phyloP scores from a whole-genome alignment of 2,113 vertebrate species.

The Brienomyrus longianalis region DNA sequence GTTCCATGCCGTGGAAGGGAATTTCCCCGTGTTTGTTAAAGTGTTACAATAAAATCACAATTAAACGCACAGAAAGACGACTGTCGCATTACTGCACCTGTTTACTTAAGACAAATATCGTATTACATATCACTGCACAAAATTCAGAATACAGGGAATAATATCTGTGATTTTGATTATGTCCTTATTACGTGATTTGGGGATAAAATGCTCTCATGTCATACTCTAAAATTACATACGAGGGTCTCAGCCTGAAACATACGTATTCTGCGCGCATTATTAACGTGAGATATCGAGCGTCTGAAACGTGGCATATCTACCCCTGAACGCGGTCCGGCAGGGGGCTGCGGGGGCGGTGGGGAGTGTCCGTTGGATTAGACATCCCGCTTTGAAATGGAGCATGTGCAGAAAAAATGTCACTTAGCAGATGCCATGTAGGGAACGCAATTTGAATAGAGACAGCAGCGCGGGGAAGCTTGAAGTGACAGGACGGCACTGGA shows the following conservation, averaged over 20 bases:
- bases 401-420: neutral
- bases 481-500: neutral
- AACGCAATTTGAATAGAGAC: neutral
- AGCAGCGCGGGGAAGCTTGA: neutral
- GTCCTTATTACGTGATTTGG: neutral
- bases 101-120: neutral
- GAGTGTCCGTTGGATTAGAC: neutral
- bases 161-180: neutral
- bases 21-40: neutral
- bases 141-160: neutral
- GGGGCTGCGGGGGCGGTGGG: neutral
- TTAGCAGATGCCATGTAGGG: neutral
- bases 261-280: neutral
- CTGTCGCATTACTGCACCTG: neutral
- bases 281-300: neutral
- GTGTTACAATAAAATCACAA: neutral
- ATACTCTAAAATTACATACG: neutral
- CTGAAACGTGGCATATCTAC: neutral
- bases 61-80: neutral
- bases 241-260: neutral
- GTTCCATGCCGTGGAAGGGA: neutral
- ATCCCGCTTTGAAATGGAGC: neutral
- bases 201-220: neutral
- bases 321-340: neutral
- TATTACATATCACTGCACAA: neutral